Conservation (phyloP, 2,113 vertebrate genomes). For the Ammodytes marinus region DNA sequence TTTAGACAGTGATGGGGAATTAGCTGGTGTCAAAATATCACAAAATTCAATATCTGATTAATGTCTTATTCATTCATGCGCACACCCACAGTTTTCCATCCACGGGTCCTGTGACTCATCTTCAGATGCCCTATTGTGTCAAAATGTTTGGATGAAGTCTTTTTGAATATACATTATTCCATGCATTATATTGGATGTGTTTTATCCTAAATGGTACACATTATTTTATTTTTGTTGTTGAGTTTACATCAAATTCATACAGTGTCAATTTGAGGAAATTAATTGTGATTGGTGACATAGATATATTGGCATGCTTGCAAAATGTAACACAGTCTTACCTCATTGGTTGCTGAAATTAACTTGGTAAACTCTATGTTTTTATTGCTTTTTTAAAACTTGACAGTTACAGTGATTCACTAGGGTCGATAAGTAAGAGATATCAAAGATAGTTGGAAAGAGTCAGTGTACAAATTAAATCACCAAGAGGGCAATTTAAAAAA, state of each 20-base stretch:
- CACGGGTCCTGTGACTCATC: constrained; percentile 34
- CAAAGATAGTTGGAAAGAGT: background rate
- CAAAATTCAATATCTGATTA: background rate
- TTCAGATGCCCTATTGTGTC: background rate
- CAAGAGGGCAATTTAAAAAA: no score
- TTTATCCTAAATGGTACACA: background rate
- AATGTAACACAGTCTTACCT: background rate
- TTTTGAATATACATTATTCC: background rate
- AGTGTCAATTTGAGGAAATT: background rate
- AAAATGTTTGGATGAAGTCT: background rate
- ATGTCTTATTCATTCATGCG: background rate
- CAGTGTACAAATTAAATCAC: no score
- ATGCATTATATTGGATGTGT: background rate
- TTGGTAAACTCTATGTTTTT: background rate
- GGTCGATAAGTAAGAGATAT: background rate
- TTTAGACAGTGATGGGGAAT: no score
- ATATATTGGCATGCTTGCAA: background rate
- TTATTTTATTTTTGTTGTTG: background rate
- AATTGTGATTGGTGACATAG: background rate
- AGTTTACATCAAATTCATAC: background rate
- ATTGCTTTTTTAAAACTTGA: background rate
- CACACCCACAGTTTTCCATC: background rate
- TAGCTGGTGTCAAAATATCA: background rate
- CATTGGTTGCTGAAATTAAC: background rate
- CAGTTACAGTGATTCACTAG: background rate